Conservation (phyloP, 2,888 invertebrate species). For the Orthosia gothica region DNA sequence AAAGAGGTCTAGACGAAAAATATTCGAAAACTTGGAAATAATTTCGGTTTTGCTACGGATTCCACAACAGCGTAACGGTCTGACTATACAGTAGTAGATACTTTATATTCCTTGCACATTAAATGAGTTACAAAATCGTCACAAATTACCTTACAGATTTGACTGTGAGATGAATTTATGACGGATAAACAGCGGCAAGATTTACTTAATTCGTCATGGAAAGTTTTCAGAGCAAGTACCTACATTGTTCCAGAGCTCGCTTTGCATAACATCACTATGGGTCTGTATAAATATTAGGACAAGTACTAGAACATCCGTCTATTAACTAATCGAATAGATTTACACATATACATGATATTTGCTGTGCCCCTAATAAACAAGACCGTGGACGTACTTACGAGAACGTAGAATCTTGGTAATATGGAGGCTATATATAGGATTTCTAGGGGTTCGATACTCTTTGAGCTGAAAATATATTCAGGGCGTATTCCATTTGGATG, state of each 20-base stretch:
- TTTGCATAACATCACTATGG: constrained; percentile 59
- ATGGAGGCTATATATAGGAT: constrained; percentile 18
- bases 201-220: constrained; percentile 82
- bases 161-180: constrained; percentile 90
- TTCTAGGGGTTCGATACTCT: neutral
- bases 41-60: constrained; percentile 19
- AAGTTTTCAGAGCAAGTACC: constrained; percentile 72
- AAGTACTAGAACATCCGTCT: constrained; percentile 59
- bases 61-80: constrained; percentile 25
- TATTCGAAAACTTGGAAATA: neutral
- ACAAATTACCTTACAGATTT: constrained; percentile 90
- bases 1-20: neutral
- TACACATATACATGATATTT: constrained; percentile 61
- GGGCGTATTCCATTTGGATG: no score
- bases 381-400: neutral
- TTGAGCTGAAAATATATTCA: no score
- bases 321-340: constrained; percentile 65
- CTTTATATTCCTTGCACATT: constrained; percentile 91
- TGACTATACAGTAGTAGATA: constrained; percentile 67
- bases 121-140: constrained; percentile 90
- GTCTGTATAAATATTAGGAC: constrained; percentile 56
- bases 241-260: constrained; percentile 27
- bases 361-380: constrained; percentile 44
- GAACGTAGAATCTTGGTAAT: constrained; percentile 29
- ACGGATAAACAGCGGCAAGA: constrained; percentile 74